phyloP scores from a whole-genome alignment of 2,888 invertebrate species.

The Cephus spinipes region DNA sequence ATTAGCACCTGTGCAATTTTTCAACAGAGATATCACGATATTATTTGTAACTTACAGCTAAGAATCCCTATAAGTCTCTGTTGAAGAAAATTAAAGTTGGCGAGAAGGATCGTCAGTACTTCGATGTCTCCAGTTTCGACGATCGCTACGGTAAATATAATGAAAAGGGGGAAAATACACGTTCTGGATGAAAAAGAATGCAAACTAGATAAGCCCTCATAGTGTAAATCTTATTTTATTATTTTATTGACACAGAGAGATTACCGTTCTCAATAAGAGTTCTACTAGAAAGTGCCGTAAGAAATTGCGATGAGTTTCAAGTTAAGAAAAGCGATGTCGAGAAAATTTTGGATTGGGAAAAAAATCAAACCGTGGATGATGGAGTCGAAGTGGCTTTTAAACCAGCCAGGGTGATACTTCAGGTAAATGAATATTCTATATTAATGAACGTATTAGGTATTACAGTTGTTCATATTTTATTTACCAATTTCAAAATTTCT shows the following conservation, averaged over 20 bases:
- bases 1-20: not conserved
- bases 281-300: slow-evolving; percentile 92
- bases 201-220: not conserved
- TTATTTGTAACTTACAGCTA: slow-evolving; percentile 57
- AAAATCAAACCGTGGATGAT: slow-evolving; percentile 74
- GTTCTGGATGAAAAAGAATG: not conserved
- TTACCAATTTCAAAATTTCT: not conserved
- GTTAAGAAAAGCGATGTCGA: slow-evolving; percentile 87
- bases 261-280: slow-evolving; percentile 94
- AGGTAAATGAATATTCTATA: slow-evolving; percentile 71
- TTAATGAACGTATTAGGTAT: not conserved
- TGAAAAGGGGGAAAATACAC: not conserved
- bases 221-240: slow-evolving; percentile 5
- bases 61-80: slow-evolving; percentile 75
- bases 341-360: slow-evolving; percentile 90
- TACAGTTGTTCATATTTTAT: not conserved
- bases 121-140: slow-evolving; percentile 80
- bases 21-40: not conserved
- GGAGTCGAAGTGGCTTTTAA: slow-evolving; percentile 95
- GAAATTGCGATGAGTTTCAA: slow-evolving; percentile 97
- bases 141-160: slow-evolving; percentile 81
- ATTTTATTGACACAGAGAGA: slow-evolving; percentile 70
- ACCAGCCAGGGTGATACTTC: slow-evolving; percentile 94
- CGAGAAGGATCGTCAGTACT: slow-evolving; percentile 81
- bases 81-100: slow-evolving; percentile 73